Conservation (phyloP, 2,113 vertebrate species). For the Cynoglossus semilaevis region DNA sequence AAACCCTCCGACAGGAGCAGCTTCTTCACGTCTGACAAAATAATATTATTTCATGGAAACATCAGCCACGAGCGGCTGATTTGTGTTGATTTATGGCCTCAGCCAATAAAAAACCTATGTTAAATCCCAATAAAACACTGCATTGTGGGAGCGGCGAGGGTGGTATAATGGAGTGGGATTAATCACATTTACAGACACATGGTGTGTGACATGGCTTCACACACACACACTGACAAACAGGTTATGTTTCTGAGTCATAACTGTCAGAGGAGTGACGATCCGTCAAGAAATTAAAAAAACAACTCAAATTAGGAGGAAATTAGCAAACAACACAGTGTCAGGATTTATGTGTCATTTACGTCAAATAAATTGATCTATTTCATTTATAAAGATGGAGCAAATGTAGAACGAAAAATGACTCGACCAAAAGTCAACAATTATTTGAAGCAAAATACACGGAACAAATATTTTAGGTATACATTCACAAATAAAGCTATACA, state of each 20-base stretch:
- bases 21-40: conserved; percentile 18
- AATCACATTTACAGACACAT: conserved; percentile 68
- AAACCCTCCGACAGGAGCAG: conserved; percentile 26
- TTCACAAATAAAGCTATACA: too few relatives aligned
- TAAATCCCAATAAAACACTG: conserved; percentile 59
- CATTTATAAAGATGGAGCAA: conserved; percentile 5
- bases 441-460: too few relatives aligned
- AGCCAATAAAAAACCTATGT: conserved; percentile 52
- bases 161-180: conserved; percentile 56
- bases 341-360: conserved; percentile 15
- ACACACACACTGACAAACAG: conserved; percentile 40
- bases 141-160: conserved; percentile 58
- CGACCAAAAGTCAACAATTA: too few relatives aligned
- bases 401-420: not conserved
- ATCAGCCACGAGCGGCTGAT: conserved; percentile 4
- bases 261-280: conserved; percentile 41
- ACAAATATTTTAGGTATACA: too few relatives aligned
- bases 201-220: conserved; percentile 29
- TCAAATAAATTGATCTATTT: conserved; percentile 9
- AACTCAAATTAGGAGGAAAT: conserved; percentile 26
- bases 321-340: conserved; percentile 2
- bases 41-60: conserved; percentile 31
- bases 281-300: too few relatives aligned
- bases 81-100: conserved; percentile 53
- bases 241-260: conserved; percentile 63